Conservation (phyloP, 2,797 vertebrate species). For the Urocyon cinereoargenteus region DNA sequence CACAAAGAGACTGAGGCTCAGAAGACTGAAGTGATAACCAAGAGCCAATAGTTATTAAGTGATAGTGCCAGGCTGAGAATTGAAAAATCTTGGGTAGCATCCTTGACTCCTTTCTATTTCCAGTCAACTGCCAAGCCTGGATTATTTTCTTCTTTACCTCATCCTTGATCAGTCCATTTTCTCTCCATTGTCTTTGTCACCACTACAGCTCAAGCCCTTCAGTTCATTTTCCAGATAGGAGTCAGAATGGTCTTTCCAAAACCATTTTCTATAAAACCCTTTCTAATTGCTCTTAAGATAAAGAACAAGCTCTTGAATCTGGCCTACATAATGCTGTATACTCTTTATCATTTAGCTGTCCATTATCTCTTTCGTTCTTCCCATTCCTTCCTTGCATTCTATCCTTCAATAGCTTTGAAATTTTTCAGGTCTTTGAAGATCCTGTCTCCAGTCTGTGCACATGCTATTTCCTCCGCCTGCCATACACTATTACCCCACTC, state of each 20-base stretch:
- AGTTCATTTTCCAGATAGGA: not conserved
- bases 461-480: not conserved
- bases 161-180: not conserved
- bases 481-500: not conserved
- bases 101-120: slow-evolving; percentile 33
- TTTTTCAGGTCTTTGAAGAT: not conserved
- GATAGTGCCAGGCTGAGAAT: not conserved
- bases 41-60: not conserved
- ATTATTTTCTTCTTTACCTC: not conserved
- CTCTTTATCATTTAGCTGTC: not conserved
- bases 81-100: not conserved
- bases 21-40: not conserved
- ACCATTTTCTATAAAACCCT: not conserved
- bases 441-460: not conserved
- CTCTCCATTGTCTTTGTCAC: not conserved
- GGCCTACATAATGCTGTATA: not conserved
- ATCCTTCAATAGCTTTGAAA: not conserved
- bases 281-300: not conserved
- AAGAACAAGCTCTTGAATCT: slow-evolving; percentile 17
- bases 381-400: not conserved
- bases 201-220: not conserved
- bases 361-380: not conserved
- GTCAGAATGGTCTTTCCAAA: not conserved
- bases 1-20: not conserved
- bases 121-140: not conserved